A percentile compares a stretch with the other conserved stretches of the same genome.
These are phyloP conservation scores for Acipenser oxyrinchus DNA, from an alignment of 2,797 vertebrate genomes.

Conservation along the genomic window DNA sequence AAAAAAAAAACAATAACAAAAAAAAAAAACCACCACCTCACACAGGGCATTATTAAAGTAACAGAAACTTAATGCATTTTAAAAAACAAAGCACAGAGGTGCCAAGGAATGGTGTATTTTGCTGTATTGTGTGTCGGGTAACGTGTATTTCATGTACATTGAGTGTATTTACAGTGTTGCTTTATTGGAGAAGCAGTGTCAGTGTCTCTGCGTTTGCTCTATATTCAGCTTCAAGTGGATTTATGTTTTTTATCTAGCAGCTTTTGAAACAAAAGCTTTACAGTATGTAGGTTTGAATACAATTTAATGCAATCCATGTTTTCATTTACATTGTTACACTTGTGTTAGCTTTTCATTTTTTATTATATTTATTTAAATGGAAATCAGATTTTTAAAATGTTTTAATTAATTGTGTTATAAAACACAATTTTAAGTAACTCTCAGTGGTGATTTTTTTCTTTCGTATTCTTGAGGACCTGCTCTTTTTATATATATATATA, in stretches of 20 bases:
- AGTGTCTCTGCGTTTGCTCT: conserved; percentile 19
- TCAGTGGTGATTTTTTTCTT: too few relatives aligned
- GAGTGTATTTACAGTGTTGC: conserved; percentile 19
- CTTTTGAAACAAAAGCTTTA: neutral
- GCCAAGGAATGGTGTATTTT: conserved; percentile 5
- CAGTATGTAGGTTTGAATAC: neutral
- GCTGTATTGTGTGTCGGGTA: conserved; percentile 21
- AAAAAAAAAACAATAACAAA: neutral
- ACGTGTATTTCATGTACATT: neutral
- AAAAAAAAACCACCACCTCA: neutral
- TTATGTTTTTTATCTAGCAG: neutral
- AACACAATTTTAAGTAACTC: too few relatives aligned
- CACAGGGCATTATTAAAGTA: neutral
- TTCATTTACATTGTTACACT: conserved; percentile 22
- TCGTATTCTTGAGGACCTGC: too few relatives aligned
- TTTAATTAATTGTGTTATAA: too few relatives aligned
- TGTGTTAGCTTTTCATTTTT: too few relatives aligned
- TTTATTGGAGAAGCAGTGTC: conserved; percentile 31
- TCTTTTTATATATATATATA: too few relatives aligned
- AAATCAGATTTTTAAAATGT: too few relatives aligned
- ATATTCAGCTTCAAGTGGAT: neutral
- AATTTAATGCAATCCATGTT: conserved; percentile 5
- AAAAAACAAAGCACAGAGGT: neutral
- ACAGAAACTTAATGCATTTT: too few relatives aligned
- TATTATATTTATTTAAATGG: too few relatives aligned